Base-by-base conservation (phyloP, 1,140 invertebrate species). In the Chymomyza costata region DNA sequence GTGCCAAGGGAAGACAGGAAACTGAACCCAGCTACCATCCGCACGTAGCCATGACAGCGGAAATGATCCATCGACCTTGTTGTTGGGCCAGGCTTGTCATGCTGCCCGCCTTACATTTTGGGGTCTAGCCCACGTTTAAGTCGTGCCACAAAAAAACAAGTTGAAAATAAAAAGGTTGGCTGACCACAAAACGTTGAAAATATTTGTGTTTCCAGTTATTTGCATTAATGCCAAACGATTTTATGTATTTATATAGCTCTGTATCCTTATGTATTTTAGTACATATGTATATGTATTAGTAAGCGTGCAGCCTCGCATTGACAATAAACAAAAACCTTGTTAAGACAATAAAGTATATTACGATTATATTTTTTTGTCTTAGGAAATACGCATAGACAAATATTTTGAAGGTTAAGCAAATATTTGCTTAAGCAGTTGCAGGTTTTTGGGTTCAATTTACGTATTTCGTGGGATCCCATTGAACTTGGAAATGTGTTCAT, bases 121-220 rank as follows among this genome's bases (percentile, higher is more conserved):
- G 46, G 31, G 43, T 35, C 37, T 28, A 32, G 60, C 43, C 37
- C 57, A 48, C 38, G 55, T 58, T 58, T 52, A 19, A 51, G 14
- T 14, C 40, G 31, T 47, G 8, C 25, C 17, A n/a, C n/a, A 38
- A 28, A 39, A 21, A n/a, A 45, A 35, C 21, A 35, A 10, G 1
- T 10, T 3, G 7, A 17, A 19, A 11, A 18, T 2, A 37, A 62
- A 76, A 76, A 71, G 71, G 71, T 76, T 71, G 71, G 53, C 48
- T 44, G 37, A 76, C 70, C 71, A 80, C 71, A 76, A 76, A 76
- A 71, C 66, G 66, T 78, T 76, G 62, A 78, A 76, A 76, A 78
- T 78, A 76, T 78, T 76, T 76, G 71, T 76, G 73, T 71, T 78
- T 76, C 71, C 71, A 76, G 66, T 78, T 76, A 76, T 76, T 76